Percentiles rank a stretch among this genome's conserved stretches.
Conservation (phyloP, 1,140 invertebrate genomes). For the Cotesia chilonis region DNA sequence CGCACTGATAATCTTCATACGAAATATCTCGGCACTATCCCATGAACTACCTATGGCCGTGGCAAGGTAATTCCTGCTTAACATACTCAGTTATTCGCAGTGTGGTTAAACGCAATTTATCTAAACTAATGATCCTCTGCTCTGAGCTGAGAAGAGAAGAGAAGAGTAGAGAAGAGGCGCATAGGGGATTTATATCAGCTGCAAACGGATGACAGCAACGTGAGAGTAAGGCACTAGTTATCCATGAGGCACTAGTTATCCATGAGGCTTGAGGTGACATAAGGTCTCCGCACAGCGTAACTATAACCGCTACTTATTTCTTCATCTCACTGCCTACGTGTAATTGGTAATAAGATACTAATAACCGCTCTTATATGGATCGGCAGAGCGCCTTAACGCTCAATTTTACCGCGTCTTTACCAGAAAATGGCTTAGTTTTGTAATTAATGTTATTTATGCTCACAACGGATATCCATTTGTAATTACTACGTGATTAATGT, state of each 20-base stretch:
- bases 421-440: too few relatives aligned
- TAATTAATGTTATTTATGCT: too few relatives aligned
- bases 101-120: conserved; percentile 52
- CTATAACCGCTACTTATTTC: conserved; percentile 58
- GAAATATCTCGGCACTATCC: not conserved
- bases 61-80: not conserved
- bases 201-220: conserved; percentile 42
- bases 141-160: too few relatives aligned
- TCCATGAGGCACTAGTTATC: not conserved
- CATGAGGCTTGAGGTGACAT: conserved; percentile 24
- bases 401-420: too few relatives aligned
- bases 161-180: not conserved
- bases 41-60: not conserved
- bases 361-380: not conserved
- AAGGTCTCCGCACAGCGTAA: conserved; percentile 42
- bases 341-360: conserved; percentile 54
- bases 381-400: too few relatives aligned
- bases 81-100: conserved; percentile 9
- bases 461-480: too few relatives aligned
- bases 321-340: conserved; percentile 30
- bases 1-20: not conserved
- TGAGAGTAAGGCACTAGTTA: conserved; percentile 31
- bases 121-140: conserved; percentile 51
- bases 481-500: too few relatives aligned
- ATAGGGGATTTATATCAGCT: conserved; percentile 33